Percentiles rank a stretch among this genome's conserved stretches.
phyloP scores from a whole-genome alignment of 1,140 invertebrate genomes.

The Pogonus chalceus region DNA sequence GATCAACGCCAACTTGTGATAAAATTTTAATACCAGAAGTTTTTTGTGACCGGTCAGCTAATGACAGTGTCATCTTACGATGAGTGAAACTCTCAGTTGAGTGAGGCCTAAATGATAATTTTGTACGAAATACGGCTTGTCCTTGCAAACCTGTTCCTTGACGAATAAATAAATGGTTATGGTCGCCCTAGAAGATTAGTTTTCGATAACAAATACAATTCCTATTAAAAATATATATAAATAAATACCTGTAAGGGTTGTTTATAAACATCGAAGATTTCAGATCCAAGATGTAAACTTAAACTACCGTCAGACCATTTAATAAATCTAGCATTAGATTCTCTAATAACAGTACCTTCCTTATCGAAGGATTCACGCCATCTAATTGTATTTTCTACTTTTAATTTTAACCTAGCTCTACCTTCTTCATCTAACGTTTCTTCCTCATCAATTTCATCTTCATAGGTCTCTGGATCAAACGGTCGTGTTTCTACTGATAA shows the following conservation, averaged over 20 bases:
- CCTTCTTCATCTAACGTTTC: slow-evolving; percentile 97
- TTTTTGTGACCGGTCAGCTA: slow-evolving; percentile 95
- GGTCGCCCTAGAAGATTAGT: slow-evolving; percentile 65
- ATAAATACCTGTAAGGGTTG: slow-evolving; percentile 68
- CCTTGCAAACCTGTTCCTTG: slow-evolving; percentile 97
- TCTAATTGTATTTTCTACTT: slow-evolving; percentile 95
- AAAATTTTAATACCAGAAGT: slow-evolving; percentile 93
- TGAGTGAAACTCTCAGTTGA: slow-evolving; percentile 98
- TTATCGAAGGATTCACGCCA: slow-evolving; percentile 86
- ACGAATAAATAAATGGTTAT: slow-evolving; percentile 88
- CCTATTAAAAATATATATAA: not conserved
- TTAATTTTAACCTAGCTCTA: slow-evolving; percentile 77
- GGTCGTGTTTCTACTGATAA: slow-evolving; percentile 86
- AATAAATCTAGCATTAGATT: slow-evolving; percentile 93
- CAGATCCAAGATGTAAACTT: slow-evolving; percentile 92
- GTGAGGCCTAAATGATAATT: slow-evolving; percentile 92
- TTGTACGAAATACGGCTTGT: slow-evolving; percentile 93
- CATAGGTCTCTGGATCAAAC: slow-evolving; percentile 90
- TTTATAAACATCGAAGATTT: slow-evolving; percentile 96
- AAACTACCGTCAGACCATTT: slow-evolving; percentile 97
- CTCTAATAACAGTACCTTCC: slow-evolving; percentile 71
- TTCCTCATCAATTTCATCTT: slow-evolving; percentile 98
- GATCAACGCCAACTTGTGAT: slow-evolving; percentile 87
- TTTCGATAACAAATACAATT: slow-evolving; percentile 11
- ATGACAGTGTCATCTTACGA: slow-evolving; percentile 94